Percentiles rank a stretch among this genome's conserved stretches.
phyloP scores from a whole-genome alignment of 2,113 vertebrate species.

The Callospermophilus lateralis region DNA sequence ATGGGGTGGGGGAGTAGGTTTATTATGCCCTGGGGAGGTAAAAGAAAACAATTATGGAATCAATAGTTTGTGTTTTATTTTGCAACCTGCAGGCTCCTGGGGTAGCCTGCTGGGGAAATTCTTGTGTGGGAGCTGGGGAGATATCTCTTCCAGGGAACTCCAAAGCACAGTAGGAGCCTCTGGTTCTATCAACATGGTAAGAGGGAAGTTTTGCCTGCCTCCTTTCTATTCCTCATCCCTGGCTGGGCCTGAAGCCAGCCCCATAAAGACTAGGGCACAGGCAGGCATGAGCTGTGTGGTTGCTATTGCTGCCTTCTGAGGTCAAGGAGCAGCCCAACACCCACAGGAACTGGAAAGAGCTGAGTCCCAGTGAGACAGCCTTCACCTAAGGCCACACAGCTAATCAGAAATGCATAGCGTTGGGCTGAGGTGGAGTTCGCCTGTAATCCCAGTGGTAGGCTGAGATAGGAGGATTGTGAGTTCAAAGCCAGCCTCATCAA shows the following conservation, averaged over 20 bases:
- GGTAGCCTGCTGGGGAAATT: constrained; percentile 32
- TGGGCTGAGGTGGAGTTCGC: no score
- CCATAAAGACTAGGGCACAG: background rate
- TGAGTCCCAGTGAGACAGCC: no score
- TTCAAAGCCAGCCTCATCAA: no score
- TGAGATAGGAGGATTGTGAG: no score
- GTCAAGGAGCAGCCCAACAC: no score
- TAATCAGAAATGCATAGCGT: background rate
- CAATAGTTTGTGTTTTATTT: constrained; percentile 72
- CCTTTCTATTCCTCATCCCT: no score
- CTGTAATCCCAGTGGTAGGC: no score
- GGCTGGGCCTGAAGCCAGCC: background rate
- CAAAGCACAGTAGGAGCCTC: background rate
- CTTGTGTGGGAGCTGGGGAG: background rate
- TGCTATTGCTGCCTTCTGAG: background rate
- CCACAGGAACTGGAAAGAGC: background rate
- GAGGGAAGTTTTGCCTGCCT: background rate
- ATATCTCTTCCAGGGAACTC: background rate
- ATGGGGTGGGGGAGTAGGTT: background rate
- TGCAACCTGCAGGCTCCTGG: background rate
- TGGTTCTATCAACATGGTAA: background rate
- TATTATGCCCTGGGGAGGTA: constrained; percentile 33
- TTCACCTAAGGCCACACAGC: background rate
- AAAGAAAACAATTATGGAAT: constrained; percentile 67
- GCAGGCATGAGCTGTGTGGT: rapidly evolving